Conservation (phyloP, 2,113 vertebrate species). For the Pyxicephalus adspersus region DNA sequence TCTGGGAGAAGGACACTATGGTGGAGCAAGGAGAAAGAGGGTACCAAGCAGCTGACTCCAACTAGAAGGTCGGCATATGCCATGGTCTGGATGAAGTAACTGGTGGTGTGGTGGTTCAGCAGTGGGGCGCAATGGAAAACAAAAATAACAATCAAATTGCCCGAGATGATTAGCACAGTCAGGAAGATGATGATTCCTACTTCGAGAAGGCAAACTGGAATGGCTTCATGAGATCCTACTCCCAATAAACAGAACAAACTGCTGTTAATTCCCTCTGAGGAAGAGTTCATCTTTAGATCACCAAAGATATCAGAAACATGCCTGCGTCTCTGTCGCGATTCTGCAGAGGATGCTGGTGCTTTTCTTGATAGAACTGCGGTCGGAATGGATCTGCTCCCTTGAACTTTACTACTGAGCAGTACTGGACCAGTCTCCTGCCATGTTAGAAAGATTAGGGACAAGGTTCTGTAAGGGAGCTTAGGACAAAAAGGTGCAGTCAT, state of each 20-base stretch:
- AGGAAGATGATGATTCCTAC: conserved; percentile 90
- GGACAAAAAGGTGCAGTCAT: conserved; percentile 47
- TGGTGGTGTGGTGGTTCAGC: conserved; percentile 94
- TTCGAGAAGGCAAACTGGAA: conserved; percentile 91
- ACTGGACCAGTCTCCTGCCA: conserved; percentile 51
- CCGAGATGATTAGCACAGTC: conserved; percentile 91
- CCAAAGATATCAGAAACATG: conserved; percentile 68
- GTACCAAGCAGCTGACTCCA: conserved; percentile 94
- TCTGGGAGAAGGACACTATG: conserved; percentile 83
- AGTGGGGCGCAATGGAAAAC: conserved; percentile 98
- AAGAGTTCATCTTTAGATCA: conserved; percentile 91
- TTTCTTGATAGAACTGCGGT: conserved; percentile 63
- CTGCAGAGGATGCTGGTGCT: conserved; percentile 61
- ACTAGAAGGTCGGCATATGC: conserved; percentile 96
- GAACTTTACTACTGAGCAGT: conserved; percentile 59
- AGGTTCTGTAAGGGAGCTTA: conserved; percentile 13
- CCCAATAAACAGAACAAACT: conserved; percentile 90
- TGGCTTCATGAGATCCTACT: conserved; percentile 83
- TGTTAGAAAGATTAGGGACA: neutral
- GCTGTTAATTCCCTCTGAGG: conserved; percentile 75
- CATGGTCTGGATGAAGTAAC: conserved; percentile 98
- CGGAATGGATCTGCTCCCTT: conserved; percentile 71
- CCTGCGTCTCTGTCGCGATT: conserved; percentile 70
- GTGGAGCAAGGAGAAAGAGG: conserved; percentile 90
- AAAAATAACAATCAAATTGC: conserved; percentile 95